Conservation (phyloP, 30 jellyfish, hydroid and myxozoan genomes). For the Hydra vulgaris region DNA sequence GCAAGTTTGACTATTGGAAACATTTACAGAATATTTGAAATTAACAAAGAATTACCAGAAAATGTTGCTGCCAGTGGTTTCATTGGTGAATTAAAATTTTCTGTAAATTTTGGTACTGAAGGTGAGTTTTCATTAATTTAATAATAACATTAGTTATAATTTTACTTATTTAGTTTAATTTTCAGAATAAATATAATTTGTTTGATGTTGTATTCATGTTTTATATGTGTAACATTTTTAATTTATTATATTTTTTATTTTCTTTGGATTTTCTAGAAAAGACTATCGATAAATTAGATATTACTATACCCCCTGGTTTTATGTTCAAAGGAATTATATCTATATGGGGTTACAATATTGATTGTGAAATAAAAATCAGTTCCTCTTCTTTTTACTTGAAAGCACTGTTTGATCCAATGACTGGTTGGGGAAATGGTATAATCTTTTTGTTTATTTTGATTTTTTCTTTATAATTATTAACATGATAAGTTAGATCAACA, state of each 20-base stretch:
- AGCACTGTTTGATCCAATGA: background rate
- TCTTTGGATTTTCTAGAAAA: background rate
- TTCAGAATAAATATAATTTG: no score
- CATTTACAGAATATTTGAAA: background rate
- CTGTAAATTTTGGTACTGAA: background rate
- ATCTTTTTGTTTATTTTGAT: no score
- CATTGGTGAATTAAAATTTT: background rate
- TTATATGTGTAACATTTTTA: background rate
- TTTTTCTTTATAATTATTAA: no score
- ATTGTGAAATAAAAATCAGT: background rate
- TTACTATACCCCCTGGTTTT: background rate
- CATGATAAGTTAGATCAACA: no score
- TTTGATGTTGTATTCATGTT: no score
- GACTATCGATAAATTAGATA: background rate
- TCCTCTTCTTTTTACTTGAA: background rate
- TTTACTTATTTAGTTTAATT: slow-evolving; percentile 32
- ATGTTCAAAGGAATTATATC: background rate
- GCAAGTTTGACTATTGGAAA: background rate
- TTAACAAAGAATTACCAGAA: background rate
- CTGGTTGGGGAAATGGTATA: slow-evolving; percentile 2
- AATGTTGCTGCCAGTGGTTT: background rate
- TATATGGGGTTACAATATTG: background rate
- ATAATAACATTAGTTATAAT: slow-evolving; percentile 32
- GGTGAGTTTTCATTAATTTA: no score
- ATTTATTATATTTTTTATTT: no score